These are phyloP conservation scores for Chloroceryle inda DNA, from an alignment of 2,797 vertebrate genomes.

Conservation along the genomic window DNA sequence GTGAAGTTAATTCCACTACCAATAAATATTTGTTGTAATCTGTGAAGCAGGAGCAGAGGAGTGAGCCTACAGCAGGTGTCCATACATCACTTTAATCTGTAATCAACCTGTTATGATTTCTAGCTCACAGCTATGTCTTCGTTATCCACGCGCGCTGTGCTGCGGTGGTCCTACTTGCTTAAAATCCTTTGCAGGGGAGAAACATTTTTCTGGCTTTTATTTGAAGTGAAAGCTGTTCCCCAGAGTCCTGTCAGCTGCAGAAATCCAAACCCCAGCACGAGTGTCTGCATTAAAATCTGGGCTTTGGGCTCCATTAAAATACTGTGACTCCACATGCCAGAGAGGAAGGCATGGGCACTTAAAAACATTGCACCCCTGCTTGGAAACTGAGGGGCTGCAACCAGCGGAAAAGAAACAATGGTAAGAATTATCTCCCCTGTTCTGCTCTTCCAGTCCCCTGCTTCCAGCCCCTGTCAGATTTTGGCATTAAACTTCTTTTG, in stretches of 20 bases:
- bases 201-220: constrained; percentile 40
- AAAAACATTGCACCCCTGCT: not conserved
- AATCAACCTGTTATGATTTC: not conserved
- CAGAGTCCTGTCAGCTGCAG: constrained; percentile 21
- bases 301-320: constrained; percentile 24
- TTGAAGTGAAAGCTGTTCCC: constrained; percentile 46
- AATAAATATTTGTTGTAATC: not conserved
- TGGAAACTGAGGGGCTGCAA: not conserved
- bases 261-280: constrained; percentile 44
- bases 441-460: not conserved
- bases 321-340: not conserved
- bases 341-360: not conserved
- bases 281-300: constrained; percentile 29
- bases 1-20: not conserved
- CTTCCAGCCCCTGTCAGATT: not conserved
- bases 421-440: not conserved
- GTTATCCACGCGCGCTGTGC: not conserved
- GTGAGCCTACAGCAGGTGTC: not conserved
- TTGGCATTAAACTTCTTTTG: not conserved
- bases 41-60: not conserved
- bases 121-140: not conserved
- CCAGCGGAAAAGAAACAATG: not conserved
- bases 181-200: not conserved
- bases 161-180: not conserved
- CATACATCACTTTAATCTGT: constrained; percentile 1